These are phyloP conservation scores for Trachops cirrhosus DNA, from an alignment of 2,797 vertebrate species.

Conservation along the genomic window DNA sequence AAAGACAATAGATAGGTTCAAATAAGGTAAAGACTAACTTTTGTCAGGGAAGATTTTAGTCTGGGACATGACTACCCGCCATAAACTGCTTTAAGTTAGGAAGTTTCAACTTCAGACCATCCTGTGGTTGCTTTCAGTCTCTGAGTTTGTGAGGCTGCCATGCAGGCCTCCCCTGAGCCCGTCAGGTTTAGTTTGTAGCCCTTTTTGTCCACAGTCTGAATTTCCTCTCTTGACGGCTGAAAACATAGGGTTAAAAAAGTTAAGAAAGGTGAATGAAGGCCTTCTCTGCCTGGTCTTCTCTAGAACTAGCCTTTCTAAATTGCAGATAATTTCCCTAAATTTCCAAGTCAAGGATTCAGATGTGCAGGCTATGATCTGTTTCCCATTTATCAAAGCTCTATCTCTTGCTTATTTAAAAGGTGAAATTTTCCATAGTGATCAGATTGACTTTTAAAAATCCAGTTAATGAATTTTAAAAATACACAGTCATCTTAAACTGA, in stretches of 20 bases:
- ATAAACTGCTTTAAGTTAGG: not conserved
- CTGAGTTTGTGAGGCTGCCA: not conserved
- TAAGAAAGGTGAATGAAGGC: not conserved
- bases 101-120: not conserved
- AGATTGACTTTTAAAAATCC: conserved; percentile 33
- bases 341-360: not conserved
- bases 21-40: not conserved
- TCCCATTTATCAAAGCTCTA: not conserved
- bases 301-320: not conserved
- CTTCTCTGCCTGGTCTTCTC: not conserved
- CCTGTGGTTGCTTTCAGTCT: too few species aligned
- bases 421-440: conserved; percentile 15
- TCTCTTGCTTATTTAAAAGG: conserved; percentile 1
- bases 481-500: conserved; percentile 1
- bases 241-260: not conserved
- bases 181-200: not conserved
- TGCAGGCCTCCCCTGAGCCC: not conserved
- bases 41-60: not conserved
- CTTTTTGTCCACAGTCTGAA: not conserved
- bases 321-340: not conserved
- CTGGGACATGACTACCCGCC: not conserved
- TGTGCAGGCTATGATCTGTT: not conserved
- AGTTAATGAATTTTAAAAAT: conserved; percentile 39
- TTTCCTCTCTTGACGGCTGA: not conserved
- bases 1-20: not conserved